Evolutionary conservation across 2,888 invertebrate species (phyloP).

Genomic region (Pheosia tremula): DNA sequence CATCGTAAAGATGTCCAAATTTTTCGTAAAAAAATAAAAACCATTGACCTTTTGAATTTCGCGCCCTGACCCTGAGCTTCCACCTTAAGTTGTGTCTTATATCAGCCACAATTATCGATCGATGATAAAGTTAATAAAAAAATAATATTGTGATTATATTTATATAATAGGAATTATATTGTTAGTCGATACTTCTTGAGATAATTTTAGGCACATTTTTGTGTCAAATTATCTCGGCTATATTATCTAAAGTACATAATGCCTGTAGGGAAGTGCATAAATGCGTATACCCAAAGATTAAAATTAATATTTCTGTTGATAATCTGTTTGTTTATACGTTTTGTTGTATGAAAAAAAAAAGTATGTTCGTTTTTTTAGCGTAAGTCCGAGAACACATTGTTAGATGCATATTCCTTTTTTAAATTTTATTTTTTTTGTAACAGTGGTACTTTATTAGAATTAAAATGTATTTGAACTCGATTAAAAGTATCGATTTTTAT

Average conservation of each 20-base stretch:
- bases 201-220: not conserved
- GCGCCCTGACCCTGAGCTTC: no score
- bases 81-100: no score
- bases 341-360: constrained; percentile 32
- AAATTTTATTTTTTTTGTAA: constrained; percentile 50
- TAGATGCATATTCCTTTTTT: constrained; percentile 34
- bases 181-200: not conserved
- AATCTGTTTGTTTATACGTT: constrained; percentile 33
- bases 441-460: constrained; percentile 62
- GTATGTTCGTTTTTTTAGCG: constrained; percentile 42
- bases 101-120: not conserved
- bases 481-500: constrained; percentile 57
- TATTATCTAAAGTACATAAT: constrained; percentile 43
- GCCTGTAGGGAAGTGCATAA: constrained; percentile 76
- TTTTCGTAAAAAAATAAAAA: no score
- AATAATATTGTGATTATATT: not conserved
- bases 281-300: constrained; percentile 56
- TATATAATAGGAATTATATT: not conserved
- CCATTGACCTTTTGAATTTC: no score
- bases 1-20: no score
- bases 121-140: not conserved
- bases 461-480: constrained; percentile 65
- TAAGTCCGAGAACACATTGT: constrained; percentile 45
- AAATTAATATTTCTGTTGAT: constrained; percentile 30
- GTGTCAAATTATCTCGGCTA: not conserved